Percentiles rank a stretch among this genome's conserved stretches.
These are phyloP conservation scores for Leucoraja ocellata DNA, from an alignment of 2,797 vertebrate species.

Conservation along the genomic window DNA sequence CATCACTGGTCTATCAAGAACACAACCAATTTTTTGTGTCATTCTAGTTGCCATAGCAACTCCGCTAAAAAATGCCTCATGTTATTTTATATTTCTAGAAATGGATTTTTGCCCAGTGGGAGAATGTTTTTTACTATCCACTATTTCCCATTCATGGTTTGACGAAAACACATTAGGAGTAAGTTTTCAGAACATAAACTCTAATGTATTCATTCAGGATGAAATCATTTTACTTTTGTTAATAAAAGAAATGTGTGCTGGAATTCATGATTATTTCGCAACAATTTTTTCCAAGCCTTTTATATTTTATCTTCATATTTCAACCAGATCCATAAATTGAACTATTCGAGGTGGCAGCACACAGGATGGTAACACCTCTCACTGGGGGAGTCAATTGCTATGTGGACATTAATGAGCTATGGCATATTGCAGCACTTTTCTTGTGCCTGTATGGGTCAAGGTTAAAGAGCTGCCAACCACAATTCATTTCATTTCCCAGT, in stretches of 20 bases:
- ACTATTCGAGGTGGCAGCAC: neutral
- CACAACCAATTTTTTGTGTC: neutral
- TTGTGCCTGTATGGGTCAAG: slow-evolving; percentile 11
- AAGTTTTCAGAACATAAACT: neutral
- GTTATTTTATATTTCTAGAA: neutral
- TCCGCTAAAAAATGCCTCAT: neutral
- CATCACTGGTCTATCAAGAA: too few relatives aligned
- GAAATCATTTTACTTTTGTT: neutral
- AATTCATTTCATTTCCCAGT: slow-evolving; percentile 33
- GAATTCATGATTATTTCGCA: neutral
- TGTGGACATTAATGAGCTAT: slow-evolving; percentile 30
- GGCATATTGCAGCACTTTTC: slow-evolving; percentile 32
- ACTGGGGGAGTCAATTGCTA: neutral
- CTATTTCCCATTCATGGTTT: neutral
- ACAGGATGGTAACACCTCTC: slow-evolving; percentile 13
- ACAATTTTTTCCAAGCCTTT: neutral
- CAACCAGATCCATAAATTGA: neutral
- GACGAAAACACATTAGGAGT: neutral
- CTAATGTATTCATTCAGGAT: neutral
- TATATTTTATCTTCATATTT: neutral
- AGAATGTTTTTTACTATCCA: neutral
- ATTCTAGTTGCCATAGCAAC: neutral
- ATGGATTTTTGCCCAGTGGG: neutral
- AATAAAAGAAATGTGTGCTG: neutral
- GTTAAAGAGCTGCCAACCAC: slow-evolving; percentile 35